Base-by-base conservation (phyloP, 2,888 invertebrate genomes). In the Limulus polyphemus region DNA sequence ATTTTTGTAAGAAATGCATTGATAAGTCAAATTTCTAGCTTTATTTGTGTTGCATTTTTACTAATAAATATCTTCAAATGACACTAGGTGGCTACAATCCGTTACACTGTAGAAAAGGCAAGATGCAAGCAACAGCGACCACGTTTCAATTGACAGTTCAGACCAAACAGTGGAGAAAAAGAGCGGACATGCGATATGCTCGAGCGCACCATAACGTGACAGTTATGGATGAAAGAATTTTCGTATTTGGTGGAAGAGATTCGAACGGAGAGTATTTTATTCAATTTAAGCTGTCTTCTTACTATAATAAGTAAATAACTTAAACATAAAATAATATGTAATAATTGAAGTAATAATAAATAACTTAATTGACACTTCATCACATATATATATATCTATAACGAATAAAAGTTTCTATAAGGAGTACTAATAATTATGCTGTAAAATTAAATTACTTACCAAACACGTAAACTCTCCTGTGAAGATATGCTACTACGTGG, bases 241-340 rank as follows among this genome's bases (percentile, higher is more conserved):
- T 65, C 32, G 65, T 65, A 49, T n/a, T 65, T 13, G 65, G 65
- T 47, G 65, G 65, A 9, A 55, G 60, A 60, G 65, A 65, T 47
- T 57, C 50, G 32, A 46, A 49, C 47, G 65, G 65, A 32, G 62
- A 32, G 2, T 32, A 1, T 32, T 32, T 32, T 32, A 32, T 32
- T 32, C 32, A 32, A 5, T 32, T 32, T 32, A 32, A 32, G 32
- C 32, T 32, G 32, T 32, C 32, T 32, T 32, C 32, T 32, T 32
- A 2, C 32, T 32, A 0, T 32, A 32, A 5, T n/a, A n/a, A n/a
- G n/a, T 32, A 32, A 32, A 32, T 32, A 32, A 32, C 32, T 32
- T 32, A 2, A 32, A 32, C 3, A 32, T 32, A 32, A 32, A 32
- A 32, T 32, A 32, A n/a, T n/a, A n/a, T n/a, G n/a, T 32, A 5